Evolutionary conservation across 2,797 vertebrate genomes (phyloP).

Genomic region (Ctenopoma multispine): DNA sequence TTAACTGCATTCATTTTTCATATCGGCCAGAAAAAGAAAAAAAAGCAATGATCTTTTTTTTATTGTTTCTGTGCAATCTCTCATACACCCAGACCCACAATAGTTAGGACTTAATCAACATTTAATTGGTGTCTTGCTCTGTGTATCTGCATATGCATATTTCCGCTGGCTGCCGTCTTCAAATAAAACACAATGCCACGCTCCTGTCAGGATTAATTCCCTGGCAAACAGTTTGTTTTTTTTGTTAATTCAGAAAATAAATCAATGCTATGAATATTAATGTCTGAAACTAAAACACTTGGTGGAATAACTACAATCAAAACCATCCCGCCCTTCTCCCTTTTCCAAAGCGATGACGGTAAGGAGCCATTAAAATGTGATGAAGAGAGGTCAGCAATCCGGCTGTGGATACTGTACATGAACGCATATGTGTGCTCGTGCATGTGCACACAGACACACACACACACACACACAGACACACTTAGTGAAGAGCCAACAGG

Average conservation of each 20-base stretch:
- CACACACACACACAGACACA: neutral
- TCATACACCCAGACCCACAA: slow-evolving; percentile 74
- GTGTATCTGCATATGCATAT: slow-evolving; percentile 85
- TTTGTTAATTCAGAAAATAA: slow-evolving; percentile 79
- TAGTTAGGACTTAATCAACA: slow-evolving; percentile 85
- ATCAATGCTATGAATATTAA: slow-evolving; percentile 83
- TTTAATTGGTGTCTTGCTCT: slow-evolving; percentile 84
- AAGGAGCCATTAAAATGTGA: slow-evolving; percentile 79
- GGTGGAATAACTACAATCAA: slow-evolving; percentile 69
- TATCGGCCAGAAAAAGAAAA: slow-evolving; percentile 41
- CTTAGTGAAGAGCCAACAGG: slow-evolving; percentile 71
- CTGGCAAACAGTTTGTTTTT: slow-evolving; percentile 80
- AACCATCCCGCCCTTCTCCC: slow-evolving; percentile 57
- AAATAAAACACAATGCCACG: slow-evolving; percentile 79
- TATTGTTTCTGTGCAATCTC: slow-evolving; percentile 57
- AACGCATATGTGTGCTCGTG: neutral
- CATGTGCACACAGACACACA: neutral
- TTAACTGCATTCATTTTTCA: slow-evolving; percentile 76
- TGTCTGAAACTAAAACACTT: slow-evolving; percentile 71
- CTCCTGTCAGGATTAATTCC: slow-evolving; percentile 84
- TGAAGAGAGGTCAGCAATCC: slow-evolving; percentile 77
- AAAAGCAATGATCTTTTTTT: slow-evolving; percentile 47
- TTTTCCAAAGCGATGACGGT: slow-evolving; percentile 54
- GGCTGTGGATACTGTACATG: slow-evolving; percentile 30
- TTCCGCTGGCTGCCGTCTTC: slow-evolving; percentile 70